Evolutionary conservation across 2,113 vertebrate species (phyloP).

Genomic region (Anhinga rufa): DNA sequence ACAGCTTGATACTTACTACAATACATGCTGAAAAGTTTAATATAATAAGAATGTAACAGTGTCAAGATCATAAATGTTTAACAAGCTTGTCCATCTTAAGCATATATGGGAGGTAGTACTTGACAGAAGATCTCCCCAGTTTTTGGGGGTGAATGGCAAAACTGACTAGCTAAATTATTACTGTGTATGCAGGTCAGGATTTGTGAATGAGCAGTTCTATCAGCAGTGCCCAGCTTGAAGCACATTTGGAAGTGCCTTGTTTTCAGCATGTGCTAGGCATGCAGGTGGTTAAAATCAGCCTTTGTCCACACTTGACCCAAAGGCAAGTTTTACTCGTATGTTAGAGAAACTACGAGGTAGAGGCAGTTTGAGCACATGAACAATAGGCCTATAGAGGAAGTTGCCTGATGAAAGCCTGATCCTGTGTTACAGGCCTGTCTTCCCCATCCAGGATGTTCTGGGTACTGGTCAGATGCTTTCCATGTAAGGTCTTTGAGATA

Average conservation of each 20-base stretch:
- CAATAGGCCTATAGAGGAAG: fast-evolving
- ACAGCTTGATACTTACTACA: slow-evolving; percentile 1
- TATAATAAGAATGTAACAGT: neutral
- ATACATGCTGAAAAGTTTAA: neutral
- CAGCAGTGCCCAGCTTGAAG: slow-evolving; percentile 35
- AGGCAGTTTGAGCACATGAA: neutral
- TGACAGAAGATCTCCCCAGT: neutral
- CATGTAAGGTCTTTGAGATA: neutral
- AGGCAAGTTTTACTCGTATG: neutral
- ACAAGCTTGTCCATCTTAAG: neutral
- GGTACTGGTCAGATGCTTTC: neutral
- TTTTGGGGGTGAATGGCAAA: neutral
- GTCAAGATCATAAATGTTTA: neutral
- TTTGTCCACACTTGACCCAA: neutral
- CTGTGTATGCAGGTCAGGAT: neutral
- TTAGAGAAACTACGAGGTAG: neutral
- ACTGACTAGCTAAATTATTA: neutral
- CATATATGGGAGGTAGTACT: neutral
- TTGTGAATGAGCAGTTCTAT: neutral
- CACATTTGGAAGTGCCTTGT: slow-evolving; percentile 23
- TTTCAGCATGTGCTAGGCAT: slow-evolving; percentile 13
- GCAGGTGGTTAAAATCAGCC: neutral
- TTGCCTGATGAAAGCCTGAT: neutral
- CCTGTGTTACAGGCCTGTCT: neutral
- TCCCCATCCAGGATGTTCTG: neutral